Base-by-base conservation (phyloP, 1,140 invertebrate species). In the Brachionus calyciflorus region DNA sequence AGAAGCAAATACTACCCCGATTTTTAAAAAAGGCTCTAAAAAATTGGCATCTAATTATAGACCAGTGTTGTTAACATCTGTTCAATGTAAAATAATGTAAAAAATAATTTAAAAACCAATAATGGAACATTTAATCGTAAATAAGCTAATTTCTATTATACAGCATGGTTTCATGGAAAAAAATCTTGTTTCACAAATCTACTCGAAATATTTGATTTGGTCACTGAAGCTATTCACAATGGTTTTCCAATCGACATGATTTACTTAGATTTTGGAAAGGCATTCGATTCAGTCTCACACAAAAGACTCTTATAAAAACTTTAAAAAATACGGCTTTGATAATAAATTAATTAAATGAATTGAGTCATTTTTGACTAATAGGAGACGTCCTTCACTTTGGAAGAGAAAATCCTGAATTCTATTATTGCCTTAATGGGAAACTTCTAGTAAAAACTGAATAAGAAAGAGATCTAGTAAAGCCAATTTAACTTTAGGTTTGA, bases 161-260 rank as follows among this genome's bases (percentile, higher is more conserved):
- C 51, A 55, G 28, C 51, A 55, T 55, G 51, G 51, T 26, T 55
- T 55, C 26, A 26, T 55, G 21, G 51, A 12, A 26, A 55, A 55
- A 55, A 55, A 26, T 55, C 51, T 12, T 55, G 51, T 55, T 19
- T 55, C 24, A 55, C 51, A 55, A 55, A 55, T 55, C 28, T 55
- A 55, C 51, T 55, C 26, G 51, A 55, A 55, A 55, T 26, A 3
- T 26, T 55, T 12, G 24, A 55, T 6, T 51, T 51, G 17, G 17
- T 51, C 19, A 51, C 48, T 51, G 4, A 51, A 21, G 19, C 48
- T 21, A 51, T 24, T n/a, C 19, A 21, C 48, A n/a, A 21, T 51
- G 24, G 48, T n/a, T 51, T 51, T 51, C 48, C 48, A 21, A 21
- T 21, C 17, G 48, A 51, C 48, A 21, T 51, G 17, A 51, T 51